Evolutionary conservation across 2,888 invertebrate species (phyloP).

Genomic region (Drosophila fulvimacula): DNA sequence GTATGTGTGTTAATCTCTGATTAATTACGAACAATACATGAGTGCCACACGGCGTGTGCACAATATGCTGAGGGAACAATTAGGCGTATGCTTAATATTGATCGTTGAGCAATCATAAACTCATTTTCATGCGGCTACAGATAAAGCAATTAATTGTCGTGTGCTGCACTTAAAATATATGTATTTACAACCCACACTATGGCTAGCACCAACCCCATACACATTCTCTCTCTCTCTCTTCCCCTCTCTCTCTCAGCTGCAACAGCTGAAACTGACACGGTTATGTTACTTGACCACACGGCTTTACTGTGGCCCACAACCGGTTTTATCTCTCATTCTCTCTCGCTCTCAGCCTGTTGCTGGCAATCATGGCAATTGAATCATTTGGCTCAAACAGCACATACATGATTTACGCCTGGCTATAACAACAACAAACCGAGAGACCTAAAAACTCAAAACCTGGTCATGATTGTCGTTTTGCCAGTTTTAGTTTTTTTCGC

Average conservation of each 20-base stretch:
- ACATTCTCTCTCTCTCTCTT: not conserved
- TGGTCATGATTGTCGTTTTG: slow-evolving; percentile 69
- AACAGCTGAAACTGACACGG: slow-evolving; percentile 24
- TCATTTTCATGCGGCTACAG: slow-evolving; percentile 30
- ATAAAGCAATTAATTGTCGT: slow-evolving; percentile 31
- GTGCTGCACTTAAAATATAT: too few relatives aligned
- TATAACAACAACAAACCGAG: slow-evolving; percentile 14
- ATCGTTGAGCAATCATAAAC: slow-evolving; percentile 50
- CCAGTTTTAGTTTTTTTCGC: slow-evolving; percentile 59
- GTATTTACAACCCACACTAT: too few relatives aligned
- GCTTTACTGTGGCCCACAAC: slow-evolving; percentile 29
- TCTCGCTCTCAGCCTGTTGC: slow-evolving; percentile 12
- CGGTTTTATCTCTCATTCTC: slow-evolving; percentile 19
- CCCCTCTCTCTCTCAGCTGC: too few relatives aligned
- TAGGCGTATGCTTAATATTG: slow-evolving; percentile 50
- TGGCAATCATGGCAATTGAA: slow-evolving; percentile 44
- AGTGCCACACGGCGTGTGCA: slow-evolving; percentile 33
- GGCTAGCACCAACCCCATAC: too few relatives aligned
- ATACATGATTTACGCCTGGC: slow-evolving; percentile 37
- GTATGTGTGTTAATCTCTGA: not conserved
- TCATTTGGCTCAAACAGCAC: slow-evolving; percentile 31
- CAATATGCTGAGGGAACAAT: slow-evolving; percentile 38
- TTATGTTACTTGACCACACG: slow-evolving; percentile 35
- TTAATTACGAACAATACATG: not conserved
- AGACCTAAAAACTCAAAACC: slow-evolving; percentile 46